Evolutionary conservation across 2,888 invertebrate genomes (phyloP).

Genomic region (Apodemia duryi): DNA sequence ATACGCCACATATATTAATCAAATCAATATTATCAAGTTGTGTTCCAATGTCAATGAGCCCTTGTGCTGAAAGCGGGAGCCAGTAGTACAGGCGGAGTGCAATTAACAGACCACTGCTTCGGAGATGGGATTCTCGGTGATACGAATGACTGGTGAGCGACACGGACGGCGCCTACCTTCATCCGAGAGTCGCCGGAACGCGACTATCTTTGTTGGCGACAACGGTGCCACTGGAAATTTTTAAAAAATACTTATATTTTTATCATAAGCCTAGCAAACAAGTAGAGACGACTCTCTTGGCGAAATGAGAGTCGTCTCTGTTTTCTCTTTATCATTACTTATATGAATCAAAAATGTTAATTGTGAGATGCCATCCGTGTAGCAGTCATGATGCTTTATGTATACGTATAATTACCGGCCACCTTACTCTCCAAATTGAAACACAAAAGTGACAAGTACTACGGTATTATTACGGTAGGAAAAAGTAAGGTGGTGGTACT

Average conservation of each 20-base stretch:
- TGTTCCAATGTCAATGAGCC: constrained; percentile 1
- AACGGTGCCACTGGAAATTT: constrained; percentile 82
- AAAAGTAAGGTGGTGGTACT: too few relatives aligned
- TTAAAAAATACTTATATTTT: background rate
- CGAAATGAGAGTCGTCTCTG: too few relatives aligned
- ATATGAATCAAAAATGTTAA: too few relatives aligned
- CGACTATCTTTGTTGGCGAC: constrained; percentile 84
- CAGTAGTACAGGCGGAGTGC: constrained; percentile 17
- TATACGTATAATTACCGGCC: too few relatives aligned
- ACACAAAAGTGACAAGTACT: too few relatives aligned
- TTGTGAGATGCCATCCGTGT: too few relatives aligned
- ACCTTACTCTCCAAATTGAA: too few relatives aligned
- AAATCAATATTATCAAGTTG: background rate
- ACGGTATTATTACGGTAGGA: too few relatives aligned
- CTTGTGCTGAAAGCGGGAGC: constrained; percentile 11
- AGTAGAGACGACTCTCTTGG: too few relatives aligned
- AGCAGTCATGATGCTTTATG: too few relatives aligned
- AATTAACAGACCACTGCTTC: constrained; percentile 86
- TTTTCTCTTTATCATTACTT: too few relatives aligned
- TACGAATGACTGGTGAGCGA: constrained; percentile 84
- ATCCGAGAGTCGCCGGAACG: constrained; percentile 80
- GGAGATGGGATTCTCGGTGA: constrained; percentile 89
- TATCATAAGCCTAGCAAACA: background rate
- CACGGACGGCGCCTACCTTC: constrained; percentile 64
- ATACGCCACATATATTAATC: background rate